Evolutionary conservation across 2,113 vertebrate genomes (phyloP), one percentile per base, ranked within the genome.

Genomic region (Ammodytes dubius): DNA sequence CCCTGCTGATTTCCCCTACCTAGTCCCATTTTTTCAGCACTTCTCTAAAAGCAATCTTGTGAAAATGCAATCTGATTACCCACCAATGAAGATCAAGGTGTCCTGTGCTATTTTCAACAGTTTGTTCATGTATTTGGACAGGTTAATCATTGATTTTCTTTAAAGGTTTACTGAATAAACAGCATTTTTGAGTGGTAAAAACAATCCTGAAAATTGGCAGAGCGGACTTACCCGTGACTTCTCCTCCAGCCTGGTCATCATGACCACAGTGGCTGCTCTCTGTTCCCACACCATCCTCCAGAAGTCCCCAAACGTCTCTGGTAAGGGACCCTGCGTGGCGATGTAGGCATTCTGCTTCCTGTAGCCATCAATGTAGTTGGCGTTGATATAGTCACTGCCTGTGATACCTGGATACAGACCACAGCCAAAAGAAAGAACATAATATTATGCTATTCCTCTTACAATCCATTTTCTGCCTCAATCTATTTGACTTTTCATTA

Each of bases 221-320:
- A 59, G 47, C 4, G 4, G 77, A 69, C 96, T 93, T 59, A 99
- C 98, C 96, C 98, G 95, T 12, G 98, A 99, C 71, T 99, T 99
- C 92, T 99, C 98, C 88, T 99, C 98, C 74, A 99, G 96, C 71
- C 97, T 94, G 1, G 98, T 99, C 98, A 99, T 99, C 98, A 99
- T 99, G 67, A 99, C 97, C 6, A 99, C 94, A 1, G 98, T 99
- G 59, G 98, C 98, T 0, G 98, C 97, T 37, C 98, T 95, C 90
- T 99, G 98, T 79, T 99, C 98, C 98, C 98, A 99, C 88, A 99
- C 98, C 98, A 99, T 99, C 74, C 98, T 96, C 98, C 98, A 99
- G 87, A 99, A 99, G 92, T 99, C 98, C 1, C 98, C 97, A 0
- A 99, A 99, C 2, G 98, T 99, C 95, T 99, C 98, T 0, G 98